Base-by-base conservation (phyloP, 2,797 vertebrate species). In the Rousettus madagascariensis region DNA sequence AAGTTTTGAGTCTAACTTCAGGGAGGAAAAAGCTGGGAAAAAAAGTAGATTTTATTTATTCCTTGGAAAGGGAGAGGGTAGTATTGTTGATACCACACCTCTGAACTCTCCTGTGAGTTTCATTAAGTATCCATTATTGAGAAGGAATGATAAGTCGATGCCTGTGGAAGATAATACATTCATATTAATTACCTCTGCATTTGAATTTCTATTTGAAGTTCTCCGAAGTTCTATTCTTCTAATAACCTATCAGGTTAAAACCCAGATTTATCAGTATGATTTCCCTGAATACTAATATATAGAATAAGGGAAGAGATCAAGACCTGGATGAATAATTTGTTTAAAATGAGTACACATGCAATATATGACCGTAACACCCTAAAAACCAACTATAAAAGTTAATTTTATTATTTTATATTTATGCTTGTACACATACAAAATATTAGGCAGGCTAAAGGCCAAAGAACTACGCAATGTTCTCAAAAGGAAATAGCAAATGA, bases 381-480 rank as follows among this genome's bases (percentile, higher is more conserved):
- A 55, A 36, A 71, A 84, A 59, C 12, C 9, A 57, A 63, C 41
- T n/a, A 66, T 0, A 28, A n/a, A 84, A 77, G n/a, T 75, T 89
- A 74, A 90, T 61, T 86, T 86, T 69, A 46, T 84, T 87, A 61
- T 90, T 87, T 86, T 77, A 88, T 38, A 90, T 33, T 57, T 88
- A 46, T 28, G 43, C 53, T 86, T 89, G 19, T n/a, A 83, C 53
- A 91, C 4, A 66, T 79, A 57, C 36, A 91, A 86, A 59, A 16
- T 61, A 66, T 22, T 46, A 46, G 57, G 28, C 36, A 94, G 49
- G 43, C 28, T 28, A 49, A 95, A 80, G 51, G 41, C 22, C 89
- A 92, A 66, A 93, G 65, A 78, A 49, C 15, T 33, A 69, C 51
- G 36, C 74, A 65, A 6, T 85, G 63, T 86, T 80, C 75, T 96